Percentiles rank a stretch among this genome's conserved stretches.
Evolutionary conservation across 2,797 vertebrate genomes (phyloP).

Genomic region (Anguilla megastoma): DNA sequence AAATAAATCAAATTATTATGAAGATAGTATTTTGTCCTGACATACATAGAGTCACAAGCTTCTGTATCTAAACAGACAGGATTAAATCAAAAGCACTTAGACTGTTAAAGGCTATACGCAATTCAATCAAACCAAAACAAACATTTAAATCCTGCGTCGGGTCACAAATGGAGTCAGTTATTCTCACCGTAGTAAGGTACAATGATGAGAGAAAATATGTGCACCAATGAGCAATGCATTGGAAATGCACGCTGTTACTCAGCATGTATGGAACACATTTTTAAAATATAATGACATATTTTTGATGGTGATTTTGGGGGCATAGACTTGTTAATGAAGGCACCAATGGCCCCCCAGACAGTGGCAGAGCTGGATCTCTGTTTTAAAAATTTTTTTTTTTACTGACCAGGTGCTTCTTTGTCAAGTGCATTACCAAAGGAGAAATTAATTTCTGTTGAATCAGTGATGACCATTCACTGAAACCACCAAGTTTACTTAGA

Average conservation of each 20-base stretch:
- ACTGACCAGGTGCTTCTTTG: background rate
- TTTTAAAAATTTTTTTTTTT: background rate
- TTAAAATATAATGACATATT: too few species aligned
- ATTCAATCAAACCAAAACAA: background rate
- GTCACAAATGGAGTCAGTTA: background rate
- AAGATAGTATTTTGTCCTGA: background rate
- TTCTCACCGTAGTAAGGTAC: background rate
- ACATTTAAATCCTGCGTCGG: background rate
- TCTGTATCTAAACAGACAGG: too few species aligned
- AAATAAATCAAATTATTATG: background rate
- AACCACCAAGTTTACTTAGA: slow-evolving; percentile 2
- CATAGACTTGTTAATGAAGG: slow-evolving; percentile 27
- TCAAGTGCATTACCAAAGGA: background rate
- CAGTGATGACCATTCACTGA: background rate
- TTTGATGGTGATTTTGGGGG: too few species aligned
- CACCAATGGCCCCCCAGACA: slow-evolving; percentile 30
- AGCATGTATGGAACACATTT: background rate
- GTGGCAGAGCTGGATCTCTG: background rate
- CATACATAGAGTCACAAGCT: background rate
- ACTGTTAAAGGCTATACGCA: too few species aligned
- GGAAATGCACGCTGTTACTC: background rate
- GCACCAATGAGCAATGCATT: background rate
- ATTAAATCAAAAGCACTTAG: too few species aligned
- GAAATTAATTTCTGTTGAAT: background rate
- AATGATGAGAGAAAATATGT: background rate